Conservation (phyloP, 2,113 vertebrate species). For the Danio rerio region DNA sequence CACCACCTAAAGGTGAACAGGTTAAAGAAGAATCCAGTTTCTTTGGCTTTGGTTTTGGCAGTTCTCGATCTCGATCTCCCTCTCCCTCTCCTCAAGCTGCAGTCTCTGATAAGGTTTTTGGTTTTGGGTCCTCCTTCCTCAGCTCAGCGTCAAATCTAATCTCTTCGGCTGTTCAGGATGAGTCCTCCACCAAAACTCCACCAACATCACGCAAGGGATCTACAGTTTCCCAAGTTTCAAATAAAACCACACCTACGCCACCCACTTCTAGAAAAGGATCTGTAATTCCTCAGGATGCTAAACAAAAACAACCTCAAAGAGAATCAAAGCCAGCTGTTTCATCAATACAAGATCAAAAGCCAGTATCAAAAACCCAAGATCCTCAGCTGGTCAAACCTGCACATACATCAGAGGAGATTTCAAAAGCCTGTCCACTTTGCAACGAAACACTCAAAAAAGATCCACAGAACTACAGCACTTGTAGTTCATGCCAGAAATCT, state of each 20-base stretch:
- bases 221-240: constrained; percentile 40
- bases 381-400: constrained; percentile 58
- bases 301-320: constrained; percentile 1
- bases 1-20: constrained; percentile 57
- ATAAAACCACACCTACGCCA: constrained; percentile 33
- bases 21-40: constrained; percentile 73
- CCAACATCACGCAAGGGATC: constrained; percentile 41
- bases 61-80: constrained; percentile 80
- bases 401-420: constrained; percentile 55
- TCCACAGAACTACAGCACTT: constrained; percentile 85
- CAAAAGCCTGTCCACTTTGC: constrained; percentile 86
- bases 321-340: constrained; percentile 32
- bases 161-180: constrained; percentile 41
- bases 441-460: constrained; percentile 85
- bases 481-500: constrained; percentile 87
- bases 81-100: constrained; percentile 74
- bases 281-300: constrained; percentile 1
- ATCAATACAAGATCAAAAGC: constrained; percentile 62
- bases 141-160: constrained; percentile 57
- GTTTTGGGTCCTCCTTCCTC: constrained; percentile 52
- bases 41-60: constrained; percentile 81
- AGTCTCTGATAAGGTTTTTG: constrained; percentile 81
- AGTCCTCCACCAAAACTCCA: constrained; percentile 50
- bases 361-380: constrained; percentile 65
- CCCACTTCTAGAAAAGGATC: constrained; percentile 38